phyloP scores from a whole-genome alignment of 1,140 invertebrate genomes.

The Cepaea nemoralis region DNA sequence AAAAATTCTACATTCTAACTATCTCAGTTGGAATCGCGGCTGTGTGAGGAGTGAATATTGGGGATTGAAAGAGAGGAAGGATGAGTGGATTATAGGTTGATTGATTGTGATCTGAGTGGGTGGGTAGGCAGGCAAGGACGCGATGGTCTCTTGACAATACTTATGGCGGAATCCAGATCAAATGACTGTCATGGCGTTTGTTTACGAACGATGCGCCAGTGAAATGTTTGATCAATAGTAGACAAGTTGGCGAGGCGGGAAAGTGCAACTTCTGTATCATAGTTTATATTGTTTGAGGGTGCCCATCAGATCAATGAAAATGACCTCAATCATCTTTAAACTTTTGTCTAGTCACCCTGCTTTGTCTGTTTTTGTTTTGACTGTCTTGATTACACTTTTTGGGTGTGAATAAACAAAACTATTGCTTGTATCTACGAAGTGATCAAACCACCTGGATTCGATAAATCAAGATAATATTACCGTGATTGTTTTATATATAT shows the following conservation, averaged over 20 bases:
- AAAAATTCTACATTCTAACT: neutral
- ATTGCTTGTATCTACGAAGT: no score
- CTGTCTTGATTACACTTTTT: no score
- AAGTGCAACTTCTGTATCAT: neutral
- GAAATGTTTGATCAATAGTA: neutral
- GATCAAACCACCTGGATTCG: no score
- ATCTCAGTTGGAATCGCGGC: neutral
- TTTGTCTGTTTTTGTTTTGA: no score
- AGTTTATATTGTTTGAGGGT: neutral
- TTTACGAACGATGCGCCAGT: neutral
- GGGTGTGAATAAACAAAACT: no score
- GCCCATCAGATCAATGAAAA: neutral
- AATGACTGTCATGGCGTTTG: neutral
- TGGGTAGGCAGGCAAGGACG: neutral
- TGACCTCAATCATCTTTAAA: no score
- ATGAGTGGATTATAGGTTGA: neutral
- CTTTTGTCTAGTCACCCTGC: no score
- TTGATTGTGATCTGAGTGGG: neutral
- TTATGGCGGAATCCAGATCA: neutral
- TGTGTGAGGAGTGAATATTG: neutral
- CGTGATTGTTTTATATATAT: no score
- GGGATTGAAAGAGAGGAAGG: neutral
- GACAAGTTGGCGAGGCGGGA: neutral
- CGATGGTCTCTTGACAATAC: slow-evolving; percentile 4
- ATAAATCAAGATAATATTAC: no score